A percentile compares a stretch with the other conserved stretches of the same genome.
Conservation (phyloP, 1,140 invertebrate species). For the Colletes gigas region DNA sequence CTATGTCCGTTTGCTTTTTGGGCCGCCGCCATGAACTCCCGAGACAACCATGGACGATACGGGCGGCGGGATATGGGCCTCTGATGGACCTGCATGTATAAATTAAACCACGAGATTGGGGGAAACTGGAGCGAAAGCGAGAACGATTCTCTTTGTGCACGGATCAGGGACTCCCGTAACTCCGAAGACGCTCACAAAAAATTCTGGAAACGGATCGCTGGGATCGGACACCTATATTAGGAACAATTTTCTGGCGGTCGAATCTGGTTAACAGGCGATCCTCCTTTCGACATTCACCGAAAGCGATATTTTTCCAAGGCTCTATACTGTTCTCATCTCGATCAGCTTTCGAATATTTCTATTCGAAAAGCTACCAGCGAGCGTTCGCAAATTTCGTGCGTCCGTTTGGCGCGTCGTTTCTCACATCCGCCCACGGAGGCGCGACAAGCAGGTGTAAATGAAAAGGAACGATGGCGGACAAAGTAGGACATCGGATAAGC, state of each 20-base stretch:
- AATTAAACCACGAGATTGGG: slow-evolving; percentile 12
- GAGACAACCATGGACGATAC: slow-evolving; percentile 57
- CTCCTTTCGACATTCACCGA: too few relatives aligned
- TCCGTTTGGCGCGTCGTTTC: neutral
- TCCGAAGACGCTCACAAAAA: neutral
- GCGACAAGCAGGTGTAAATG: slow-evolving; percentile 28
- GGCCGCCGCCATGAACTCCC: slow-evolving; percentile 57
- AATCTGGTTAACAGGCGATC: too few relatives aligned
- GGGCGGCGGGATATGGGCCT: slow-evolving; percentile 36
- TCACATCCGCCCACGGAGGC: neutral
- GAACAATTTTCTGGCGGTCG: too few relatives aligned
- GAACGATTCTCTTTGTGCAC: neutral
- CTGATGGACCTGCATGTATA: neutral
- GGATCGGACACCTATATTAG: neutral
- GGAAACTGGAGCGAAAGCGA: slow-evolving; percentile 14
- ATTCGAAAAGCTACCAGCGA: too few relatives aligned
- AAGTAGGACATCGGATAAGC: slow-evolving; percentile 22
- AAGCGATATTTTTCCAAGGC: too few relatives aligned
- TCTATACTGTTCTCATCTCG: too few relatives aligned
- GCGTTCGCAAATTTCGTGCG: too few relatives aligned
- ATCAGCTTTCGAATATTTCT: too few relatives aligned
- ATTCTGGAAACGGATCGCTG: neutral
- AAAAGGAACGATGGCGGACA: slow-evolving; percentile 16
- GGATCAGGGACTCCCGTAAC: neutral
- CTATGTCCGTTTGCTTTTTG: slow-evolving; percentile 71